Base-by-base conservation (phyloP, 2,113 vertebrate genomes). In the Aramus guarauna region DNA sequence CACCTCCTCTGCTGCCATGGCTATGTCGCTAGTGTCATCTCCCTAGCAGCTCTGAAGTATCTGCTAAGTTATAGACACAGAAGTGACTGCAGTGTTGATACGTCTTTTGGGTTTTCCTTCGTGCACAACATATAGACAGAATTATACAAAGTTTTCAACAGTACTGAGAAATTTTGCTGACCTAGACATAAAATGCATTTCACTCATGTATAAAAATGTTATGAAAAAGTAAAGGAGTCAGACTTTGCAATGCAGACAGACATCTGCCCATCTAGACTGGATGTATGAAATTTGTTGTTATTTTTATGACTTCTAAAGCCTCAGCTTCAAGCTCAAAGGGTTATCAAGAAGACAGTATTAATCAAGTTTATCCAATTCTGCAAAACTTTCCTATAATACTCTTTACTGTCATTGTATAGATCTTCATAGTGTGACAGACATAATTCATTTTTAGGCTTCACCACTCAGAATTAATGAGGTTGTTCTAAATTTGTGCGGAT, bases 11-110 rank as follows among this genome's bases (percentile, higher is more conserved):
- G 74, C 68, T 69, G 55, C 73, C 11, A 4, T 15, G 37, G 53
- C 32, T 62, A 22, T 5, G 0, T 2, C 47, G 26, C 64, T 45
- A 11, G 0, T 11, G 79, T n/a, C 72, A 34, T 34, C 68, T 18
- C 63, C 66, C 5, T 1, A 20, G 55, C 55, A 59, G 64, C 55
- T 77, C 68, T 45, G 29, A 20, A 43, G 12, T 5, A 12, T 45
- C 66, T 48, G 32, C 26, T 23, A 3, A 26, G 29, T 18, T 79
- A 41, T 3, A 47, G 56, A 12, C 30, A 24, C 16, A 50, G 47
- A 58, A 74, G 15, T 24, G 6, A 18, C 30, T 24, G 14, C 16
- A 15, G 12, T 5, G 22, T 16, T 69, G 56, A 10, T 24, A 0
- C 0, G 6, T 15, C n/a, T 56, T 86, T 11, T 0, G 7, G 20